Conservation (phyloP, 2,113 vertebrate species). For the Oceanites oceanicus region DNA sequence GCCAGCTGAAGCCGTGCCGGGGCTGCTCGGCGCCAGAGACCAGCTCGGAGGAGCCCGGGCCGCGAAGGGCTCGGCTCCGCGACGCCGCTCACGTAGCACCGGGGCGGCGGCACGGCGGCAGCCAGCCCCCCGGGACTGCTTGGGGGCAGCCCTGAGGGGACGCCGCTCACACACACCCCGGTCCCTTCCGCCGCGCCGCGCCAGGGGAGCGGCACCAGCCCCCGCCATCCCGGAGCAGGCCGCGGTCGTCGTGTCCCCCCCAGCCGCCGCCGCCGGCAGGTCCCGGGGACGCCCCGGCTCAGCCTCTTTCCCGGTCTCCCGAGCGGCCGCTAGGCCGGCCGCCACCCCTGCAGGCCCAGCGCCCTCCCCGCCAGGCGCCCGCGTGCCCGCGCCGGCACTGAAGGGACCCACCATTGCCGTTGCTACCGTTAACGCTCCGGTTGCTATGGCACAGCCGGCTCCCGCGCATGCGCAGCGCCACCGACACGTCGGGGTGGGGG, state of each 20-base stretch:
- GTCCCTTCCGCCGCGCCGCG: neutral
- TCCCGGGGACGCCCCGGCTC: too few species aligned
- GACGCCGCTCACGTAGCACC: neutral
- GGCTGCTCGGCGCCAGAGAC: neutral
- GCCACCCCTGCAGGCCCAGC: neutral
- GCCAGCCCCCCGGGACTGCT: neutral
- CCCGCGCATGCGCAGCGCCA: slow-evolving; percentile 63
- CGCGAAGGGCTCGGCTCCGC: neutral
- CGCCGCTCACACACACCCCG: neutral
- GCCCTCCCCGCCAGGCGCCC: neutral
- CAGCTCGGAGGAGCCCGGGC: neutral
- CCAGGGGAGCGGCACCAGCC: neutral
- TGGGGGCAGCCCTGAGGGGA: too few species aligned
- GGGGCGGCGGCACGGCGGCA: neutral
- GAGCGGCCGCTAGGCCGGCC: neutral
- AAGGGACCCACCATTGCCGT: slow-evolving; percentile 75
- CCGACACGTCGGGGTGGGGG: neutral
- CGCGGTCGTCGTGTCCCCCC: neutral
- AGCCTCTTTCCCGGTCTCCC: neutral
- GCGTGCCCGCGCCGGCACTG: neutral
- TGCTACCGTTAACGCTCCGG: slow-evolving; percentile 75
- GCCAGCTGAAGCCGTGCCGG: neutral
- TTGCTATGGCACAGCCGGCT: slow-evolving; percentile 73
- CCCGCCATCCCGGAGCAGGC: neutral
- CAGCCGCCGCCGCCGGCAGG: too few species aligned